Base-by-base conservation (phyloP, 2,888 invertebrate species). In the Uloborus plumipes region DNA sequence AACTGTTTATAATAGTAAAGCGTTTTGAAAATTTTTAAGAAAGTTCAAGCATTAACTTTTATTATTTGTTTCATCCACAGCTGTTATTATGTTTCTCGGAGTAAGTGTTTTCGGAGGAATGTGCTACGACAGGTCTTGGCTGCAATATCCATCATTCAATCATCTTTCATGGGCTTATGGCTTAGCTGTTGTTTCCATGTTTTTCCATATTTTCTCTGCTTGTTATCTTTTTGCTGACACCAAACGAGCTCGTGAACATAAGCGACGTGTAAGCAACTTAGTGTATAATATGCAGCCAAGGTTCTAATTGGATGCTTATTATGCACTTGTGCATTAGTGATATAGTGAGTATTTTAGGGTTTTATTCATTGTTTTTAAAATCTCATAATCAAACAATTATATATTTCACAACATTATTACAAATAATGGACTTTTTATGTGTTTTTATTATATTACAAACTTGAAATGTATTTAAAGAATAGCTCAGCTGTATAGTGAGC, bases 101-200 rank as follows among this genome's bases (percentile, higher is more conserved):
- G 93, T 96, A 26, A 91, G 93, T 16, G 92, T 97, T 85, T 98
- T 98, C 89, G 97, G 97, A 59, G 94, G 94, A 1, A 94, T 94
- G 88, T 95, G 95, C 87, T 94, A 94, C 89, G 93, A 96, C 53
- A 93, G 97, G 49, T 95, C 95, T 88, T 98, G 98, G 98, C 90
- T 98, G 53, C 93, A 97, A 90, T 95, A 97, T 88, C 98, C 97
- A 0, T 94, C 95, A 87, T 97, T 94, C 90, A 98, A 98, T 90
- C 96, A 96, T 86, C 91, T 97, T 2, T 96, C 97, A 7, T 98
- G 97, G 97, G 95, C 96, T 0, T 98, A 95, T 88, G 95, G 94
- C 20, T 92, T 97, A 88, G 94, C 95, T 49, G 94, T 95, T 31
- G 91, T 96, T 67, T 93, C 96, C n/a, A 87, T 87, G 9, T 88